Evolutionary conservation across 2,888 invertebrate genomes (phyloP).

Genomic region (Pristionchus arcanus): DNA sequence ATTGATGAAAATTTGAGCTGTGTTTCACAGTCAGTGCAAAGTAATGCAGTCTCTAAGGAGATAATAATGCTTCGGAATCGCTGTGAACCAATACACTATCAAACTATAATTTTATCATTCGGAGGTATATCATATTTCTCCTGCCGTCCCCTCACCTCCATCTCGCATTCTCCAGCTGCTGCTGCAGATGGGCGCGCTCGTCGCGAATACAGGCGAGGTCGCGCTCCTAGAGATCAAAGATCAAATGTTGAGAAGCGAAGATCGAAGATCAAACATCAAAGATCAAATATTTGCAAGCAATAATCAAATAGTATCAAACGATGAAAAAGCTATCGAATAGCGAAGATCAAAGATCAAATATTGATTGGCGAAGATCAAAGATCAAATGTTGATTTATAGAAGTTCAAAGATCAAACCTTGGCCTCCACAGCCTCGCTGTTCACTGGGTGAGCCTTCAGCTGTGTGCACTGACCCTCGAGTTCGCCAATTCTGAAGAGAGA

Average conservation of each 20-base stretch:
- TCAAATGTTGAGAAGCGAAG: not conserved
- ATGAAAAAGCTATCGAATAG: no score
- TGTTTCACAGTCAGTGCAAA: no score
- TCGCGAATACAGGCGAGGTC: conserved; percentile 12
- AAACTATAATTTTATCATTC: no score
- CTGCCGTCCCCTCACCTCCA: conserved; percentile 29
- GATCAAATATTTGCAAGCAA: no score
- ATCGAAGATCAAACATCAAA: not conserved
- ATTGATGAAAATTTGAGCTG: not conserved
- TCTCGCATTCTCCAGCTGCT: conserved; percentile 29
- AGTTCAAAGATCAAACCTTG: not conserved
- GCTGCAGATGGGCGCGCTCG: not conserved
- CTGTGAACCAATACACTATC: no score
- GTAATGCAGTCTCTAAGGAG: no score
- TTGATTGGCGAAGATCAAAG: no score
- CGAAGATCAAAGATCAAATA: not conserved
- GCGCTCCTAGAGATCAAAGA: not conserved
- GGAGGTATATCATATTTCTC: not conserved
- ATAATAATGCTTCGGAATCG: no score
- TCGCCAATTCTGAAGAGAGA: conserved; percentile 51
- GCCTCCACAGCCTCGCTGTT: not conserved
- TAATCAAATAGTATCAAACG: no score
- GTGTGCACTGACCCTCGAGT: conserved; percentile 39
- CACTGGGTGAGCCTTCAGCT: not conserved
- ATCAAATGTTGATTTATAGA: not conserved